Evolutionary conservation across 2,797 vertebrate species (phyloP).

Genomic region (Ceryle rudis): DNA sequence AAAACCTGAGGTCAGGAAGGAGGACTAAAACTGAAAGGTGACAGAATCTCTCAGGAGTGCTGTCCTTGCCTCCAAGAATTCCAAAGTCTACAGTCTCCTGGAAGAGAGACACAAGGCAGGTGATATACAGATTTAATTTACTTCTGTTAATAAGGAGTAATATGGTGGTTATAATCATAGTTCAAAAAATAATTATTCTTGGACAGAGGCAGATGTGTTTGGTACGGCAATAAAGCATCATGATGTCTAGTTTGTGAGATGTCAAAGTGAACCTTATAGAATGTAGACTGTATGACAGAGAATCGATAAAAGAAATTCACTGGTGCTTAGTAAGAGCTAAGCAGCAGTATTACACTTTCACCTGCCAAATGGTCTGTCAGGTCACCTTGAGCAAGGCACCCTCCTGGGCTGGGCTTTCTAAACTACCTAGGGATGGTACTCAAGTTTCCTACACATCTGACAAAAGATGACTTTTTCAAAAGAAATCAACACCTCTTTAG

Average conservation of each 20-base stretch:
- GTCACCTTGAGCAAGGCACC: not conserved
- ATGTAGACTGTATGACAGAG: slow-evolving; percentile 10
- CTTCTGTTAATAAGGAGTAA: not conserved
- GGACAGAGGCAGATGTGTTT: not conserved
- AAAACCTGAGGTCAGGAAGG: not conserved
- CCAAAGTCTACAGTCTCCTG: not conserved
- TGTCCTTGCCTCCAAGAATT: not conserved
- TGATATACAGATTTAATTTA: slow-evolving; percentile 10
- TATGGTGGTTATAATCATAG: not conserved
- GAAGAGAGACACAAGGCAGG: not conserved
- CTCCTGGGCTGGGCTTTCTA: not conserved
- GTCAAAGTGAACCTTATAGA: slow-evolving; percentile 21
- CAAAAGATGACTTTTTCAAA: not conserved
- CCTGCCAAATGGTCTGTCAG: not conserved
- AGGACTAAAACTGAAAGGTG: not conserved
- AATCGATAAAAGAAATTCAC: slow-evolving; percentile 38
- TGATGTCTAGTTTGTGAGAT: slow-evolving; percentile 31
- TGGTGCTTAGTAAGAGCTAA: slow-evolving; percentile 22
- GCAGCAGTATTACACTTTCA: not conserved
- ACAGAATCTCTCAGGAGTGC: rapidly evolving
- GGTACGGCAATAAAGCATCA: not conserved
- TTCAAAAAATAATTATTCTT: not conserved
- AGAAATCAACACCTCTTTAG: not conserved
- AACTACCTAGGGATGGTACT: not conserved
- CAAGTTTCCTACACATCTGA: not conserved